Conservation (phyloP, 2,797 vertebrate genomes). For the Tadarida brasiliensis region DNA sequence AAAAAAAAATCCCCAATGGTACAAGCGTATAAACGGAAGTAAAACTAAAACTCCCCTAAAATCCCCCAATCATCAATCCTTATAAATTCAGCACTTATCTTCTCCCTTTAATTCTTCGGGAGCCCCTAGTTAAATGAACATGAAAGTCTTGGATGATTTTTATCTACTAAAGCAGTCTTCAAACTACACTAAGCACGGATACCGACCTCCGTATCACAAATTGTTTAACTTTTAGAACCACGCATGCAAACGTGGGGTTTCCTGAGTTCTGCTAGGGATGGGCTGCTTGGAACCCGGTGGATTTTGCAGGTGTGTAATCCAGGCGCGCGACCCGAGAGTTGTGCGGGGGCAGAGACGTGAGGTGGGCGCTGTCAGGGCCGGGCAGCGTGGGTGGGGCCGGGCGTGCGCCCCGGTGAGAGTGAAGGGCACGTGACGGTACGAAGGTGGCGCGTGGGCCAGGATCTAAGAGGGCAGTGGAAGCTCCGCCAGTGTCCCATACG, state of each 20-base stretch:
- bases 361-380: background rate
- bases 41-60: constrained; percentile 84
- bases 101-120: constrained; percentile 44
- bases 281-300: background rate
- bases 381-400: constrained; percentile 52
- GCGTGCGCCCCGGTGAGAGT: background rate
- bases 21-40: constrained; percentile 81
- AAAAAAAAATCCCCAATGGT: constrained; percentile 84
- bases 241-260: constrained; percentile 2
- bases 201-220: background rate
- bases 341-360: background rate
- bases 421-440: background rate
- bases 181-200: background rate
- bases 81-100: constrained; percentile 75
- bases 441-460: background rate
- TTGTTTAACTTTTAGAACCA: constrained; percentile 46
- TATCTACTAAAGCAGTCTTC: background rate
- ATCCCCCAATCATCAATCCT: constrained; percentile 81
- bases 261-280: background rate
- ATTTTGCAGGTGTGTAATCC: constrained; percentile 55
- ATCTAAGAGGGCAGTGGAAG: background rate
- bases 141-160: constrained; percentile 2
- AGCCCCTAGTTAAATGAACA: constrained; percentile 9
- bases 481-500: background rate
- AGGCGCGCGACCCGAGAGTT: background rate